Evolutionary conservation across 2,888 invertebrate genomes (phyloP).

Genomic region (Crepidodera aurea): DNA sequence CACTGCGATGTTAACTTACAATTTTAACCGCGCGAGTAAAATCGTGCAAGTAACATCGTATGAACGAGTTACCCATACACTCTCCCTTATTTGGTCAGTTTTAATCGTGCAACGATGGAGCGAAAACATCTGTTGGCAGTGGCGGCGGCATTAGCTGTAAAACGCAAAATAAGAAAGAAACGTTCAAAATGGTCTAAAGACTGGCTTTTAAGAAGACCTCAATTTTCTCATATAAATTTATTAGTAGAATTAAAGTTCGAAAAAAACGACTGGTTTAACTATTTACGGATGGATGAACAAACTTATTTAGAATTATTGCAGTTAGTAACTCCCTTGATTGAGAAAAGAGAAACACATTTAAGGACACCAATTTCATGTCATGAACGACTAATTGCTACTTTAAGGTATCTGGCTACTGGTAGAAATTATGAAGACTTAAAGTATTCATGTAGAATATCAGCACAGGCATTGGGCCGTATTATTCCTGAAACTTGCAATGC

Average conservation of each 20-base stretch:
- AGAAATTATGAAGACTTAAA: slow-evolving; percentile 45
- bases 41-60: no score
- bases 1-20: no score
- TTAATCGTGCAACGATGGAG: slow-evolving; percentile 8
- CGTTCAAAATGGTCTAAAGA: slow-evolving; percentile 2
- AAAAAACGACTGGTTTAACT: no score
- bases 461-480: slow-evolving; percentile 39
- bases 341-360: no score
- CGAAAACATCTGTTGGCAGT: slow-evolving; percentile 16
- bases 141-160: not conserved
- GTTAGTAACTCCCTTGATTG: not conserved
- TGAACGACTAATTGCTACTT: slow-evolving; percentile 6
- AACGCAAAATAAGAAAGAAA: not conserved
- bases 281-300: no score
- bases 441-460: slow-evolving; percentile 38
- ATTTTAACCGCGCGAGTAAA: no score
- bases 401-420: slow-evolving; percentile 44
- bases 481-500: slow-evolving; percentile 43
- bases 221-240: slow-evolving; percentile 4
- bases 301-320: no score
- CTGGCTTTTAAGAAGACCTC: slow-evolving; percentile 4
- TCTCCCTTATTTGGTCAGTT: no score
- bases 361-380: not conserved
- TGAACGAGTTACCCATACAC: no score
- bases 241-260: not conserved